phyloP scores from a whole-genome alignment of 2,113 vertebrate species.

The Gymnobelideus leadbeateri region DNA sequence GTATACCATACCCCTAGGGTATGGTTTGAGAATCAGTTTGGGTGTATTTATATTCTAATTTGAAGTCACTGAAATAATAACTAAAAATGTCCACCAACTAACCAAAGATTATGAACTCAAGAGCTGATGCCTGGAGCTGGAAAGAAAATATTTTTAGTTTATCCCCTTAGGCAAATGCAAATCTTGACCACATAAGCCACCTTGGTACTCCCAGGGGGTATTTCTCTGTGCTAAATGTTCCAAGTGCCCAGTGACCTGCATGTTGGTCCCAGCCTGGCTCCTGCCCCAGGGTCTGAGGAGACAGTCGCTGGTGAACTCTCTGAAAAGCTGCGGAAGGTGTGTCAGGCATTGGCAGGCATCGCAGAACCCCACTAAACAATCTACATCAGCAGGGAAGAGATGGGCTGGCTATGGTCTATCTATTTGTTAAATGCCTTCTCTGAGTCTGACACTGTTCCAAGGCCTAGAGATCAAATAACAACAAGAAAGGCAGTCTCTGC shows the following conservation, averaged over 20 bases:
- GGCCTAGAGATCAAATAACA: no score
- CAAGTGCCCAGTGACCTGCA: conserved; percentile 43
- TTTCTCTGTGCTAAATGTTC: conserved; percentile 32
- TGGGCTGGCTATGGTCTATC: conserved; percentile 33
- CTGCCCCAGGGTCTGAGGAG: conserved; percentile 66
- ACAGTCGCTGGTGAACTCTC: conserved; percentile 70
- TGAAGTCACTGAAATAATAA: conserved; percentile 7
- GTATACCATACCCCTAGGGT: not conserved
- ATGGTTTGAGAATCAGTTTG: not conserved
- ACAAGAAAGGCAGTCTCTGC: not conserved
- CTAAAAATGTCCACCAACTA: not conserved
- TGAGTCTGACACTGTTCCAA: no score
- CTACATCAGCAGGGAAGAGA: conserved; percentile 65
- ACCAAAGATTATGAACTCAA: not conserved
- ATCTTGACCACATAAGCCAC: conserved; percentile 51
- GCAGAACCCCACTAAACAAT: conserved; percentile 76
- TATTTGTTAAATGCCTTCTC: no score
- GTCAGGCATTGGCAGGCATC: conserved; percentile 75
- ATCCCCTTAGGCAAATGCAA: conserved; percentile 71
- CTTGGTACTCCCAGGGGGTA: conserved; percentile 22
- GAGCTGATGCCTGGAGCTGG: conserved; percentile 12
- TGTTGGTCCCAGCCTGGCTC: conserved; percentile 44
- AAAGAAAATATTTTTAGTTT: conserved; percentile 52
- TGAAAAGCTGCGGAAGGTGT: conserved; percentile 75
- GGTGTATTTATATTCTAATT: not conserved